A percentile compares a stretch with the other conserved stretches of the same genome.
Conservation (phyloP, 2,797 vertebrate genomes). For the Xenentodon cancila region DNA sequence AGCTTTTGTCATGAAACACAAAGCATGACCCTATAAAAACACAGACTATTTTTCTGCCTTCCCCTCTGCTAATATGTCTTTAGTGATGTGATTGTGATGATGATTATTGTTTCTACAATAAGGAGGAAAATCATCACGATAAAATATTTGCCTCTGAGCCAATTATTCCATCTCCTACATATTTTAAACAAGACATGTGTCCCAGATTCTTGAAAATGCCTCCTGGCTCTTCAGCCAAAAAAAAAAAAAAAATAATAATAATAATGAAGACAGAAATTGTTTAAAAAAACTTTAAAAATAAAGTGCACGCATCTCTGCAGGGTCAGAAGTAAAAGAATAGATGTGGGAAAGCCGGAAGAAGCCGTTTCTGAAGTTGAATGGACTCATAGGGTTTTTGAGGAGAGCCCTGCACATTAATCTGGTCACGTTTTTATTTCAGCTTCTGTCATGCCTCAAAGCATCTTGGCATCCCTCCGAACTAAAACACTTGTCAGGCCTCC, state of each 20-base stretch:
- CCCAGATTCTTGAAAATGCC: conserved; percentile 61
- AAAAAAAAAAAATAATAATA: conserved; percentile 47
- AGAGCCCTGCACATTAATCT: conserved; percentile 29
- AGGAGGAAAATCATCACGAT: neutral
- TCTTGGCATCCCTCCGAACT: conserved; percentile 43
- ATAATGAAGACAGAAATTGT: neutral
- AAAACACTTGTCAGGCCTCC: conserved; percentile 26
- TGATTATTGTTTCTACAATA: conserved; percentile 18
- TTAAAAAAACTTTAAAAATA: conserved; percentile 21
- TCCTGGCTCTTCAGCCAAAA: conserved; percentile 49
- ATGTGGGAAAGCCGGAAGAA: neutral
- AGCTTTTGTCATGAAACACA: conserved; percentile 20
- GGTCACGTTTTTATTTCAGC: conserved; percentile 53
- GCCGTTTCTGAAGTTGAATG: conserved; percentile 44
- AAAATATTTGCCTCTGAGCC: conserved; percentile 55
- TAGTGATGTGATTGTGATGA: conserved; percentile 1
- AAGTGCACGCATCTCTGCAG: conserved; percentile 59
- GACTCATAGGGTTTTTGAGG: conserved; percentile 36
- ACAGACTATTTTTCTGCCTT: neutral
- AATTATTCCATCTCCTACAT: conserved; percentile 58
- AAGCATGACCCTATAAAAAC: conserved; percentile 17
- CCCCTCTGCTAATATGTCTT: conserved; percentile 8
- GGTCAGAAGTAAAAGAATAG: conserved; percentile 29
- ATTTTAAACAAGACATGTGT: conserved; percentile 55
- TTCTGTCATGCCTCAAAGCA: conserved; percentile 53